Evolutionary conservation across 2,888 invertebrate species (phyloP).

Genomic region (Orchesellides sinensis): DNA sequence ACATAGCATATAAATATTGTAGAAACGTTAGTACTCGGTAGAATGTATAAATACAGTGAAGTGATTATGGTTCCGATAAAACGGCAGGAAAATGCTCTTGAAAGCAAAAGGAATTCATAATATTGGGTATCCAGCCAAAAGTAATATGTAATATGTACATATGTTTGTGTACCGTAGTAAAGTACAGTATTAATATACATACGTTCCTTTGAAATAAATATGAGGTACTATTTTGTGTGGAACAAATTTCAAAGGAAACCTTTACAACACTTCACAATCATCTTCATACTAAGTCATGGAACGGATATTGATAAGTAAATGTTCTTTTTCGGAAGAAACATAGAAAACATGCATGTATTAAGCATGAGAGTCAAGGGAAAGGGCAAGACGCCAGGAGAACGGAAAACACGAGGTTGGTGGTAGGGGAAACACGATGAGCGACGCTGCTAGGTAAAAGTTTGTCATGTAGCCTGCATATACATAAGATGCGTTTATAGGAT

Average conservation of each 20-base stretch:
- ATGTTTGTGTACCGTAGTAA: background rate
- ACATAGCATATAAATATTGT: too few relatives aligned
- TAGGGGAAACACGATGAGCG: slow-evolving; percentile 41
- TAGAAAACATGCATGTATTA: too few relatives aligned
- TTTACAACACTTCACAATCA: slow-evolving; percentile 21
- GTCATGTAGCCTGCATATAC: too few relatives aligned
- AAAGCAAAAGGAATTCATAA: background rate
- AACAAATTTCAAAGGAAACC: slow-evolving; percentile 25
- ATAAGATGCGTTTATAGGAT: too few relatives aligned
- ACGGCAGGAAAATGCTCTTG: background rate
- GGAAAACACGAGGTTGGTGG: background rate
- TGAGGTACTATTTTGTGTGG: background rate
- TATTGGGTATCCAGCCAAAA: background rate
- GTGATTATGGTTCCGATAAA: too few relatives aligned
- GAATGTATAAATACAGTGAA: background rate
- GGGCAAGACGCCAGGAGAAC: background rate
- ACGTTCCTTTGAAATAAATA: background rate
- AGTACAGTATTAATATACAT: background rate
- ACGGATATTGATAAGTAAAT: slow-evolving; percentile 10
- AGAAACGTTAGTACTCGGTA: too few relatives aligned
- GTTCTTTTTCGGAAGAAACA: slow-evolving; percentile 39
- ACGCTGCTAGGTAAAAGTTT: background rate
- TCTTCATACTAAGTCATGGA: background rate
- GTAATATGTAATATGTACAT: background rate
- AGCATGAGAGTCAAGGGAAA: slow-evolving; percentile 15